phyloP scores from a whole-genome alignment of 2,113 vertebrate genomes.

The Albula goreensis region DNA sequence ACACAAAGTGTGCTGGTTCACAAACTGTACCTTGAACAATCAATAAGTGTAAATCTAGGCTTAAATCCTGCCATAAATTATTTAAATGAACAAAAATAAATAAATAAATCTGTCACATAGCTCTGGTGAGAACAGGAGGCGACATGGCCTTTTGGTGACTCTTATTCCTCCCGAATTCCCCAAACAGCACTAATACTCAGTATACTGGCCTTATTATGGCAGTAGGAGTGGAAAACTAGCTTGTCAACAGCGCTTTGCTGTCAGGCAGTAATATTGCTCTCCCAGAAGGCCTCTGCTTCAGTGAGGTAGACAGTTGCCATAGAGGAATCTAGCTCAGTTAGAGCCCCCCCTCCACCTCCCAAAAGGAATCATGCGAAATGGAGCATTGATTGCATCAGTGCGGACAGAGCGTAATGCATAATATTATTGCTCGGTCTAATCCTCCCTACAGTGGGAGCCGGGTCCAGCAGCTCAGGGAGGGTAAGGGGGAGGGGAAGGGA shows the following conservation, averaged over 20 bases:
- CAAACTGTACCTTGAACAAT: neutral
- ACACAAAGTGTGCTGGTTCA: neutral
- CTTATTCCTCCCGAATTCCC: neutral
- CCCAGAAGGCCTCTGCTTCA: slow-evolving; percentile 38
- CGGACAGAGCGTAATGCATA: slow-evolving; percentile 54
- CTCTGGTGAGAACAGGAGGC: neutral
- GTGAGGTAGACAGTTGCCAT: slow-evolving; percentile 35
- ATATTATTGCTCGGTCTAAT: slow-evolving; percentile 55
- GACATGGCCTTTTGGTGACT: neutral
- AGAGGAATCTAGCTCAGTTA: slow-evolving; percentile 17
- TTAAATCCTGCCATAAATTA: neutral
- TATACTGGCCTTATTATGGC: neutral
- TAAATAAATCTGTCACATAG: neutral
- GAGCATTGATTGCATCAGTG: slow-evolving; percentile 61
- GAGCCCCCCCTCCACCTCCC: slow-evolving; percentile 23
- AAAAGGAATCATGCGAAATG: slow-evolving; percentile 53
- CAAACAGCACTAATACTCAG: neutral
- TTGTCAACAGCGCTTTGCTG: slow-evolving; percentile 50
- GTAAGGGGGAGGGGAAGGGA: neutral
- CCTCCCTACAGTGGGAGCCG: slow-evolving; percentile 1
- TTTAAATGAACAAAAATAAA: neutral
- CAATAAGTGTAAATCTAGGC: slow-evolving; percentile 6
- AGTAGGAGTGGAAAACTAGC: slow-evolving; percentile 17
- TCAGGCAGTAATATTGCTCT: slow-evolving; percentile 39
- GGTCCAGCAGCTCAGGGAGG: slow-evolving; percentile 5